phyloP scores from a whole-genome alignment of 2,113 vertebrate genomes.

The Lamprotornis superbus region DNA sequence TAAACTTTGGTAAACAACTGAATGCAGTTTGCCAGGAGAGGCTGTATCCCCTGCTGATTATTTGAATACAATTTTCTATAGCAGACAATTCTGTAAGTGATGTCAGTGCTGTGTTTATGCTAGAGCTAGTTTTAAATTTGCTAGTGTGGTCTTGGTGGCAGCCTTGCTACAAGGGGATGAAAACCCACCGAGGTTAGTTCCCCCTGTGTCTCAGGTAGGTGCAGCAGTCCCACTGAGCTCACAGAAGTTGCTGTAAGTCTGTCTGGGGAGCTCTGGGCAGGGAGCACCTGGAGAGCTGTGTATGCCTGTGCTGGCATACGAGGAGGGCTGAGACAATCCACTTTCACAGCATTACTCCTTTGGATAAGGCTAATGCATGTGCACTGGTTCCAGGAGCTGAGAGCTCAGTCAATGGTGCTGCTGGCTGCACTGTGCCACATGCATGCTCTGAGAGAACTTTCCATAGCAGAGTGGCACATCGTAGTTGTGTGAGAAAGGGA shows the following conservation, averaged over 20 bases:
- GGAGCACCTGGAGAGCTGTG: background rate
- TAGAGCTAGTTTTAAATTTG: background rate
- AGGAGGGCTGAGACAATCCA: background rate
- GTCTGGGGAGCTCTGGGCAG: background rate
- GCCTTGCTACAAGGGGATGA: background rate
- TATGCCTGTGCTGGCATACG: background rate
- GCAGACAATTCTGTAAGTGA: background rate
- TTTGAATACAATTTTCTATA: background rate
- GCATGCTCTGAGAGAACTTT: background rate
- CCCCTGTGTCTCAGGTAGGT: background rate
- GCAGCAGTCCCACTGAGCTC: background rate
- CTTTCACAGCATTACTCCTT: background rate
- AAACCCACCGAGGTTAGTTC: background rate
- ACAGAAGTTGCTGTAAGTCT: background rate
- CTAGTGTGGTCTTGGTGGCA: background rate
- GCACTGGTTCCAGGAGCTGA: background rate
- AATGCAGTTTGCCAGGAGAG: background rate
- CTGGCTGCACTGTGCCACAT: background rate
- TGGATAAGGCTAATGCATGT: background rate
- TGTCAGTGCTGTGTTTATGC: background rate
- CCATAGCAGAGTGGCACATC: rapidly evolving
- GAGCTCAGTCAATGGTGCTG: background rate
- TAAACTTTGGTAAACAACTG: background rate
- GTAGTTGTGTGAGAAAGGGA: background rate
- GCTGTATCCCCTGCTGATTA: background rate